Evolutionary conservation across 2,888 invertebrate genomes (phyloP).

Genomic region (Sussaba pulchella): DNA sequence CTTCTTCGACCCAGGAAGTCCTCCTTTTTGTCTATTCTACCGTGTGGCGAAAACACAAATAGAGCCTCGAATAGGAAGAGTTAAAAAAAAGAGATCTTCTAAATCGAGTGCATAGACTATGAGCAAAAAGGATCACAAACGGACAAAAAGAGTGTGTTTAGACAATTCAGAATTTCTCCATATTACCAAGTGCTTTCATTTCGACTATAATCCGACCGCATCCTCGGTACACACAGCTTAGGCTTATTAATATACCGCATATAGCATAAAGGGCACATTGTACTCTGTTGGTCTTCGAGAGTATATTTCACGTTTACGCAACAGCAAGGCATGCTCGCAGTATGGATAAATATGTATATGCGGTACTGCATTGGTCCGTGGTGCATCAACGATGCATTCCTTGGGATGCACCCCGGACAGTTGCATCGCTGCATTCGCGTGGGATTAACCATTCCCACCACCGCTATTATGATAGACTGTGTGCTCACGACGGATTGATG

Average conservation of each 20-base stretch:
- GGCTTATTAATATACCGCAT: constrained; percentile 36
- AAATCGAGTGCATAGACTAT: constrained; percentile 3
- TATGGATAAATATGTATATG: constrained; percentile 2
- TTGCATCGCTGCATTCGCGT: constrained; percentile 9
- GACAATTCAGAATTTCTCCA: background rate
- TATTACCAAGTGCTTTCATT: background rate
- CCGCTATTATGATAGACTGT: background rate
- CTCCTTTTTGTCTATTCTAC: no score
- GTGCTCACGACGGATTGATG: no score
- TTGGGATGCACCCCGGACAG: constrained; percentile 31
- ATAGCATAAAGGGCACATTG: constrained; percentile 57
- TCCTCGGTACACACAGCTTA: constrained; percentile 1
- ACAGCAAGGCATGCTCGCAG: constrained; percentile 8
- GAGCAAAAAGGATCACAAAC: background rate
- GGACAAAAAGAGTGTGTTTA: background rate
- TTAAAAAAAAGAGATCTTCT: no score
- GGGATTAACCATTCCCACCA: constrained; percentile 14
- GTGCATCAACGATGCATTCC: constrained; percentile 34
- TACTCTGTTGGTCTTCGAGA: constrained; percentile 40
- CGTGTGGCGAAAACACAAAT: no score
- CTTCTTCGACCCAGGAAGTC: no score
- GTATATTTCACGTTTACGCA: constrained; percentile 58
- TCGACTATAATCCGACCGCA: constrained; percentile 13
- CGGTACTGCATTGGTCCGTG: background rate
- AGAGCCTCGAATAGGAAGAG: no score